Evolutionary conservation across 2,888 invertebrate genomes (phyloP).

Genomic region (Yponomeuta cagnagella): DNA sequence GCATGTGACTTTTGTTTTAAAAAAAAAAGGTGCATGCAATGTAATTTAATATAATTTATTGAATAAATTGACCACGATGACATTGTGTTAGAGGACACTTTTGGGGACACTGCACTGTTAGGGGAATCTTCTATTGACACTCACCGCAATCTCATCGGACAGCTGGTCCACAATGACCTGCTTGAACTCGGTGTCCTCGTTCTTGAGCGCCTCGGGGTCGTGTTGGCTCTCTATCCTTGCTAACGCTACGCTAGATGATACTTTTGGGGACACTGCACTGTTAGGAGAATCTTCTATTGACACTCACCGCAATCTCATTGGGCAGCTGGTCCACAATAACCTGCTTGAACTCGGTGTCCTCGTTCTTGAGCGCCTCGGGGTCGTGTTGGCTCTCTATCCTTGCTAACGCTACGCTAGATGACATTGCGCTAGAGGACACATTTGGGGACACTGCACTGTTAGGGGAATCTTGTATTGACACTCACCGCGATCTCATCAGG

Average conservation of each 20-base stretch:
- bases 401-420: too few relatives aligned
- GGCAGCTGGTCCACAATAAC: constrained; percentile 85
- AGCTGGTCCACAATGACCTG: constrained; percentile 86
- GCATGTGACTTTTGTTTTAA: too few relatives aligned
- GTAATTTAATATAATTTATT: too few relatives aligned
- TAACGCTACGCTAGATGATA: too few relatives aligned
- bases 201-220: constrained; percentile 30
- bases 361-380: constrained; percentile 84
- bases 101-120: too few relatives aligned
- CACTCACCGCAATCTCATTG: constrained; percentile 80
- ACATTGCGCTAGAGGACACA: too few relatives aligned
- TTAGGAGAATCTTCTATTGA: background rate
- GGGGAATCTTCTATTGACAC: constrained; percentile 23
- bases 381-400: constrained; percentile 70
- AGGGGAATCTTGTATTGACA: constrained; percentile 15
- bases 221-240: constrained; percentile 70
- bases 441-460: too few relatives aligned
- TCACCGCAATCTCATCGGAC: constrained; percentile 81
- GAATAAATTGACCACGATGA: too few relatives aligned
- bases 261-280: too few relatives aligned
- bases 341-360: constrained; percentile 87
- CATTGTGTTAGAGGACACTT: too few relatives aligned
- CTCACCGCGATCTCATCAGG: constrained; percentile 81
- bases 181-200: constrained; percentile 87
- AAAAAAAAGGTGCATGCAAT: too few relatives aligned